phyloP scores from a whole-genome alignment of 2,797 vertebrate species.

The Sebastes steindachneri region DNA sequence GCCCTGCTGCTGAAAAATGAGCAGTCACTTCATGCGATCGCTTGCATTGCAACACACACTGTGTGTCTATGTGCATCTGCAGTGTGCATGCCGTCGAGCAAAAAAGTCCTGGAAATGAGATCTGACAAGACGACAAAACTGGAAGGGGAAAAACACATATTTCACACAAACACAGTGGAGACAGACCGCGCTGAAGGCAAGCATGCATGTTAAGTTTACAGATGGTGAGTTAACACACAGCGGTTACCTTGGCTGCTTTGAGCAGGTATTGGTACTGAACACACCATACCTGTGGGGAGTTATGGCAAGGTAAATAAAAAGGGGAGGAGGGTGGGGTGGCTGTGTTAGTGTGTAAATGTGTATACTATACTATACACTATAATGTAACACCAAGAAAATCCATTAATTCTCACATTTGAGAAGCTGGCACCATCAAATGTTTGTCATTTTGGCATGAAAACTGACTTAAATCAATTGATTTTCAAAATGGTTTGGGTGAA shows the following conservation, averaged over 20 bases:
- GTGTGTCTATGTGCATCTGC: slow-evolving; percentile 18
- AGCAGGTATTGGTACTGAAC: slow-evolving; percentile 79
- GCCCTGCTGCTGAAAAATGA: slow-evolving; percentile 11
- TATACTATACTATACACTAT: background rate
- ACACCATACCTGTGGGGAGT: slow-evolving; percentile 82
- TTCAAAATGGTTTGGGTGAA: background rate
- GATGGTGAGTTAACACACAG: slow-evolving; percentile 63
- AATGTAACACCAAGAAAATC: background rate
- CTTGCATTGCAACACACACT: slow-evolving; percentile 34
- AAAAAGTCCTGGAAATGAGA: slow-evolving; percentile 34
- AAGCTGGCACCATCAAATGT: background rate
- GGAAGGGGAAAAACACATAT: background rate
- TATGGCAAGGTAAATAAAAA: slow-evolving; percentile 62
- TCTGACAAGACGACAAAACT: slow-evolving; percentile 18
- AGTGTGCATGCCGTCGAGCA: slow-evolving; percentile 41
- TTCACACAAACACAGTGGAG: background rate
- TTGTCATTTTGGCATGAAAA: background rate
- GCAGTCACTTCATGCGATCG: slow-evolving; percentile 13
- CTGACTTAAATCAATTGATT: background rate
- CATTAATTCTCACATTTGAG: background rate
- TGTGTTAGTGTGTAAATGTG: slow-evolving; percentile 38
- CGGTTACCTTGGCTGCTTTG: slow-evolving; percentile 83
- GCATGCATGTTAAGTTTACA: slow-evolving; percentile 61
- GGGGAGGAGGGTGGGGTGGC: background rate
- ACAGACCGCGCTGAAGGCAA: slow-evolving; percentile 17